Evolutionary conservation across 2,888 invertebrate species (phyloP).

Genomic region (Crematogaster levior): DNA sequence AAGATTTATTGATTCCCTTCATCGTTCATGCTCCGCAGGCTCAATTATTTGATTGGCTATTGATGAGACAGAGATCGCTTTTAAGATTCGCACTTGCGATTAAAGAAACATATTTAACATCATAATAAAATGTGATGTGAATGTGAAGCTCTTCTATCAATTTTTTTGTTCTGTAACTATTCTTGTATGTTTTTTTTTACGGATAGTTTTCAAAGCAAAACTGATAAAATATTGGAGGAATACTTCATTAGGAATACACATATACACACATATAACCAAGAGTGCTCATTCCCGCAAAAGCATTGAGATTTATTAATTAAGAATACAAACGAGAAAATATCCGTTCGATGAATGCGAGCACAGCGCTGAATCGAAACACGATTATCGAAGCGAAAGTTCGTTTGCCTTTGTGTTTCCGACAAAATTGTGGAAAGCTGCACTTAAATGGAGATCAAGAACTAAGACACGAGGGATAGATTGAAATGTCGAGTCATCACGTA

Average conservation of each 20-base stretch:
- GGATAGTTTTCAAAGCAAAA: background rate
- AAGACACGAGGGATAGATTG: constrained; percentile 17
- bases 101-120: background rate
- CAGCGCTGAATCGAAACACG: constrained; percentile 8
- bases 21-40: background rate
- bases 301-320: constrained; percentile 37
- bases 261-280: too few relatives aligned
- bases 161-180: background rate
- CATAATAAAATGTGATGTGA: background rate
- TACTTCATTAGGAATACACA: background rate
- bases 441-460: constrained; percentile 53
- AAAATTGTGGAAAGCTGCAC: constrained; percentile 38
- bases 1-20: too few relatives aligned
- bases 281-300: constrained; percentile 15
- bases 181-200: constrained; percentile 1
- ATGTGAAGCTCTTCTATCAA: background rate
- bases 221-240: constrained; percentile 21
- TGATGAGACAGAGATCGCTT: background rate
- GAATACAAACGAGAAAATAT: constrained; percentile 37
- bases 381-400: constrained; percentile 30
- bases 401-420: constrained; percentile 13
- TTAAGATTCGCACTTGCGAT: background rate
- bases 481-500: background rate
- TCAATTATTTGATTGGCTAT: constrained; percentile 19
- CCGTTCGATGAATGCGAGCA: background rate